Percentiles rank a stretch among this genome's conserved stretches.
Evolutionary conservation across 2,113 vertebrate genomes (phyloP).

Genomic region (Argyrosomus japonicus): DNA sequence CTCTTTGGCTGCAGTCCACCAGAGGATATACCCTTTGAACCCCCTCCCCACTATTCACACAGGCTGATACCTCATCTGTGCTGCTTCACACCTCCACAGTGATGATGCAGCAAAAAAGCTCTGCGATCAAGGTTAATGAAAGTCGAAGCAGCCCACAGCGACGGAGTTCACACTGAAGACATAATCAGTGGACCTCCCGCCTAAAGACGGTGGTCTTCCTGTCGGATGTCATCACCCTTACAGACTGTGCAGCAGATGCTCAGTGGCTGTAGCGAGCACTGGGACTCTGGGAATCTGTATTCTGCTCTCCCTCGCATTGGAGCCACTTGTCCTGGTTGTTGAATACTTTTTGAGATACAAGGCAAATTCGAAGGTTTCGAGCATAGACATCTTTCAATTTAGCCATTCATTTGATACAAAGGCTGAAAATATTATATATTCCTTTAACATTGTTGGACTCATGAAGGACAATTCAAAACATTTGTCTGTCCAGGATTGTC

Average conservation of each 20-base stretch:
- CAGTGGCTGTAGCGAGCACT: conserved; percentile 8
- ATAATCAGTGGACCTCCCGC: conserved; percentile 24
- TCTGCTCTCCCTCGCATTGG: not conserved
- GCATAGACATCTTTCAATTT: not conserved
- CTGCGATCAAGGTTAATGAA: conserved; percentile 69
- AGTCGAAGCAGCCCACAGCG: conserved; percentile 47
- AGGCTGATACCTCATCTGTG: conserved; percentile 46
- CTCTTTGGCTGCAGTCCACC: conserved; percentile 56
- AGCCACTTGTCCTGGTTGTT: not conserved
- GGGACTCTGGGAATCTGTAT: not conserved
- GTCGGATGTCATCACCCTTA: conserved; percentile 26
- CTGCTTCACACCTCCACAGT: conserved; percentile 33
- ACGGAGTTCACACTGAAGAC: conserved; percentile 10
- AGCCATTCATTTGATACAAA: not conserved
- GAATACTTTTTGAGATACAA: not conserved
- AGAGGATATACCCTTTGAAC: conserved; percentile 63
- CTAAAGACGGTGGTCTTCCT: conserved; percentile 24
- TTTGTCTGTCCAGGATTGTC: too few relatives aligned
- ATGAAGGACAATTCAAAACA: too few relatives aligned
- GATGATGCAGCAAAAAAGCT: conserved; percentile 60
- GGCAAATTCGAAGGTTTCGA: not conserved
- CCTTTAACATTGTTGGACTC: too few relatives aligned
- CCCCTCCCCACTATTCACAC: conserved; percentile 4
- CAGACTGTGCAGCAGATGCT: conserved; percentile 13
- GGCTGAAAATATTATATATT: not conserved